phyloP scores from a whole-genome alignment of 2,113 vertebrate species.

The pig (Sus scrofa) region T2T-Sscrofa CM000814.6:66512501-66513000 shows the following conservation, averaged over 20 bases:
- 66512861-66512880: neutral
- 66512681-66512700: neutral
- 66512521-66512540: constrained; percentile 53
- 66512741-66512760: neutral
- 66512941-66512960: neutral
- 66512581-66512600: constrained; percentile 60
- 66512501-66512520: neutral
- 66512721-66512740: neutral
- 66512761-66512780: neutral
- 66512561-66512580: constrained; percentile 57
- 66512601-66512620: constrained; percentile 81
- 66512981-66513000: neutral
- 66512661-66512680: constrained; percentile 38
- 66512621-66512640: constrained; percentile 22
- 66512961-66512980: neutral
- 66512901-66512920: neutral
- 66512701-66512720: neutral
- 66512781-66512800: neutral
- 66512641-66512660: constrained; percentile 43
- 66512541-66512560: constrained; percentile 58
- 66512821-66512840: neutral
- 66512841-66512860: neutral
- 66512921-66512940: neutral
- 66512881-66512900: neutral
- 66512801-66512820: neutral